These are phyloP conservation scores for Drosophila sp. DNA, from an alignment of 1,140 invertebrate species.

Conservation along the genomic window DNA sequence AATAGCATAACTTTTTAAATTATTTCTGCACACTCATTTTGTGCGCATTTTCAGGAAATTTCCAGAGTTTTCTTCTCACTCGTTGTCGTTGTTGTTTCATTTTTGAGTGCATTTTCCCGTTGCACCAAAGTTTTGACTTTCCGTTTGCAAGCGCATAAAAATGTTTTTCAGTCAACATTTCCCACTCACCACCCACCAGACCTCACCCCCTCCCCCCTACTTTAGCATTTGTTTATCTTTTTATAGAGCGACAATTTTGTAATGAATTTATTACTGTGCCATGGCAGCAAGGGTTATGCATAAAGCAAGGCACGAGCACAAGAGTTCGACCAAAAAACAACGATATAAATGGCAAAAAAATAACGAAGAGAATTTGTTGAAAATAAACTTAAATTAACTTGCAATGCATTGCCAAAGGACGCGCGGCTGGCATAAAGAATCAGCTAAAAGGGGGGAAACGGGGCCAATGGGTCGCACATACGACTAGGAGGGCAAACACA, in stretches of 20 bases:
- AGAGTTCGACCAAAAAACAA: constrained; percentile 14
- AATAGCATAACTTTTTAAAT: constrained; percentile 72
- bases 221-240: constrained; percentile 77
- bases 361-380: constrained; percentile 35
- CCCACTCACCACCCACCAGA: constrained; percentile 11
- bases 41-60: constrained; percentile 65
- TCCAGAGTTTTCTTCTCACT: constrained; percentile 54
- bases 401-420: constrained; percentile 44
- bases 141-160: constrained; percentile 76
- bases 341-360: constrained; percentile 19
- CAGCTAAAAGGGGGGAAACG: constrained; percentile 2
- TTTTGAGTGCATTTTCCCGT: constrained; percentile 73
- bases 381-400: constrained; percentile 82
- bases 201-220: constrained; percentile 3
- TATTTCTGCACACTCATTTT: constrained; percentile 78
- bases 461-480: constrained; percentile 16
- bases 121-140: constrained; percentile 76
- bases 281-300: constrained; percentile 62
- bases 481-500: neutral
- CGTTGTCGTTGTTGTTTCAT: constrained; percentile 26
- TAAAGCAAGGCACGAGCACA: constrained; percentile 47
- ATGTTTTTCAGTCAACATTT: constrained; percentile 61
- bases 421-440: constrained; percentile 34
- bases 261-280: constrained; percentile 77
- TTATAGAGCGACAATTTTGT: constrained; percentile 79